phyloP scores from a whole-genome alignment of 2,113 vertebrate genomes.

The Phrynosoma blainvillii region DNA sequence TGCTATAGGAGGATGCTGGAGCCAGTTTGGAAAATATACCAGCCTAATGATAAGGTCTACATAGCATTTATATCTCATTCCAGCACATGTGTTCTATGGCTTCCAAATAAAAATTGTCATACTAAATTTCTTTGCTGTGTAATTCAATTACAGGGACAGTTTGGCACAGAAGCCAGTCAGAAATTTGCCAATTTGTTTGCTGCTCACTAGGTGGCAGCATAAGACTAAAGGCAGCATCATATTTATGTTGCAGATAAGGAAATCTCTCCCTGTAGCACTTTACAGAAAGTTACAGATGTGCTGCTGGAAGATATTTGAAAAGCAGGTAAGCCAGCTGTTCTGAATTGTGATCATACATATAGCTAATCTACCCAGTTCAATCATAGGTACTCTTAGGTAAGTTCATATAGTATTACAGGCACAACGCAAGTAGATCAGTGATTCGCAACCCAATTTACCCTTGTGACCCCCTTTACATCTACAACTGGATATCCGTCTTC shows the following conservation, averaged over 20 bases:
- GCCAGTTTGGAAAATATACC: neutral
- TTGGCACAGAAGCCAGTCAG: neutral
- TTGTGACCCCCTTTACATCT: no score
- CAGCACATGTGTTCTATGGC: neutral
- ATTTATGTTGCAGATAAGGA: neutral
- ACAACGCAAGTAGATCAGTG: neutral
- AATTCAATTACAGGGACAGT: neutral
- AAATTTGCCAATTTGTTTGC: neutral
- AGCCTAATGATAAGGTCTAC: neutral
- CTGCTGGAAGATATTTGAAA: neutral
- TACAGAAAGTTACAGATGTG: no score
- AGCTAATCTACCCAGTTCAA: no score
- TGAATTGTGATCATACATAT: neutral
- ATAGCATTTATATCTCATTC: neutral
- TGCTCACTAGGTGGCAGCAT: conserved; percentile 70
- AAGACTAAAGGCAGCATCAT: neutral
- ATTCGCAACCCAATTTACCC: no score
- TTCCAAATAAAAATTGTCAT: neutral
- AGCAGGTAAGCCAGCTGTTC: neutral
- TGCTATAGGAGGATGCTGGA: neutral
- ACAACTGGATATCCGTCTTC: no score
- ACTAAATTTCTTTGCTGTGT: neutral
- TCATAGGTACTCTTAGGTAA: neutral
- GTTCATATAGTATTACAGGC: neutral
- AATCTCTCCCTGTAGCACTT: neutral